These are phyloP conservation scores for Lanius ludovicianus DNA, from an alignment of 2,113 vertebrate species.

Conservation along the genomic window DNA sequence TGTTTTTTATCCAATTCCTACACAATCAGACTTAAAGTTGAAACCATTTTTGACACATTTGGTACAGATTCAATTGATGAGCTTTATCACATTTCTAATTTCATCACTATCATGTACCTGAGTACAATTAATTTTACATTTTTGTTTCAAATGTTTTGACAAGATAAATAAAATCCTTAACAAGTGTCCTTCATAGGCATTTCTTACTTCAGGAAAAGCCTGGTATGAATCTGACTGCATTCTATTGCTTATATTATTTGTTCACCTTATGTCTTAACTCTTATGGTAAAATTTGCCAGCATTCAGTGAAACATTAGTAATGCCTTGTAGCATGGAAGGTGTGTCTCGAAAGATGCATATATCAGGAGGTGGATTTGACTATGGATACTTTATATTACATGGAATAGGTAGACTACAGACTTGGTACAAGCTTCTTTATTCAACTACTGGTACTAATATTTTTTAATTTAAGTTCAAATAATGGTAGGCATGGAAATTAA, in stretches of 20 bases:
- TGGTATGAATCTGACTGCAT: not conserved
- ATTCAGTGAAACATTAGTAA: not conserved
- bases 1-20: not conserved
- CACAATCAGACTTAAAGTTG: not conserved
- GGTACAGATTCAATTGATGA: not conserved
- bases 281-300: not conserved
- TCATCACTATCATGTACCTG: not conserved
- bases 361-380: not conserved
- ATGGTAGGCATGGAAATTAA: not conserved
- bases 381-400: not conserved
- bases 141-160: not conserved
- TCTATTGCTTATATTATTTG: not conserved
- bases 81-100: not conserved
- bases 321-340: not conserved
- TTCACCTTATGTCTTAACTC: not conserved
- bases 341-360: not conserved
- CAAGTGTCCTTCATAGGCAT: not conserved
- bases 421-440: not conserved
- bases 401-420: not conserved
- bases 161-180: not conserved
- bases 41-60: not conserved
- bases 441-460: not conserved
- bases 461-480: not conserved
- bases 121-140: not conserved
- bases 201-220: not conserved